Conservation (phyloP, 2,888 invertebrate genomes). For the Leptothorax acervorum region DNA sequence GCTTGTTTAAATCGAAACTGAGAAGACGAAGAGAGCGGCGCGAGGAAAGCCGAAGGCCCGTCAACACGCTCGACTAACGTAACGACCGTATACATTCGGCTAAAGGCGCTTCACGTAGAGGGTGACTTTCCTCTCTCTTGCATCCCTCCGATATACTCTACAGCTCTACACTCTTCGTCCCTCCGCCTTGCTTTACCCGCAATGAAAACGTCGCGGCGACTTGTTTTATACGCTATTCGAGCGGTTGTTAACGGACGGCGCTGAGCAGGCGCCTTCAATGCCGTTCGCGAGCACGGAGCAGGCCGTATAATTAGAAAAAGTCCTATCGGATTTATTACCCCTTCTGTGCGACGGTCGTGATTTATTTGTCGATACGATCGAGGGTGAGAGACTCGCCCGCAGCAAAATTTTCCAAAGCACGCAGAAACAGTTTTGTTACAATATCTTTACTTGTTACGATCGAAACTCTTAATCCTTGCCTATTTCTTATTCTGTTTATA, state of each 20-base stretch:
- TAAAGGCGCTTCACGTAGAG: slow-evolving; percentile 42
- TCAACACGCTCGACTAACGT: slow-evolving; percentile 49
- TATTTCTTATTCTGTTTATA: background rate
- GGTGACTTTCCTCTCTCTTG: slow-evolving; percentile 60
- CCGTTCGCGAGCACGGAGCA: slow-evolving; percentile 22
- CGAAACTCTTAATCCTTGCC: background rate
- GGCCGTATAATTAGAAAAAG: slow-evolving; percentile 32
- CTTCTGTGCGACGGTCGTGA: slow-evolving; percentile 48
- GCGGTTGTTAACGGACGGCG: slow-evolving; percentile 58
- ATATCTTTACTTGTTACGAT: slow-evolving; percentile 43
- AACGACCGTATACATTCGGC: slow-evolving; percentile 52
- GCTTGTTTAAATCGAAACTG: slow-evolving; percentile 62
- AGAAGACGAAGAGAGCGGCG: slow-evolving; percentile 37
- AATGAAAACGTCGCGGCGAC: slow-evolving; percentile 59
- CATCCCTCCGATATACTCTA: slow-evolving; percentile 20
- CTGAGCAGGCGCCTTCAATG: slow-evolving; percentile 58
- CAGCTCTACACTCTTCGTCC: slow-evolving; percentile 6
- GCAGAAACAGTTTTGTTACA: slow-evolving; percentile 53
- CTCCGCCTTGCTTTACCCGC: slow-evolving; percentile 3
- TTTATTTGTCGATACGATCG: slow-evolving; percentile 56
- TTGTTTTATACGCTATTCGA: slow-evolving; percentile 60
- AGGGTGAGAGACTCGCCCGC: slow-evolving; percentile 37
- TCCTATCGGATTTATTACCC: slow-evolving; percentile 49
- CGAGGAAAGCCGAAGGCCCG: slow-evolving; percentile 10
- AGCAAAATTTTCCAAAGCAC: slow-evolving; percentile 55